Evolutionary conservation across 1,140 invertebrate species (phyloP), one percentile per base, ranked within the genome.

Genomic region (Micrasema longulum): DNA sequence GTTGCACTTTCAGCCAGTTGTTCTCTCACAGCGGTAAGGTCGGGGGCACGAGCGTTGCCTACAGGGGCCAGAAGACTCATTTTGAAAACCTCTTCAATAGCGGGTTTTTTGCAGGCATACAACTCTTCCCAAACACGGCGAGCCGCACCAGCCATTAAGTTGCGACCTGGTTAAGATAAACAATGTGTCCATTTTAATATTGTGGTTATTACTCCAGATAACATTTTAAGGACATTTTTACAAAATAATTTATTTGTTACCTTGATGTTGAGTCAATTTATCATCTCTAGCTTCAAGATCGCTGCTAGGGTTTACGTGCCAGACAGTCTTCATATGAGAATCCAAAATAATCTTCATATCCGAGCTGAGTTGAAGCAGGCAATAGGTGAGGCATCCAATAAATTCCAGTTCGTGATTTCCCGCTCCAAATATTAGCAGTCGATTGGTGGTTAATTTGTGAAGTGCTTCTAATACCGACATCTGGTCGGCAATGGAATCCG

Each of bases 51-150:
- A 22, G 92, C 90, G 73, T 91, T 91, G 35, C 86, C 86, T 12
- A 87, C 80, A 12, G 93, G 90, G 41, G 86, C 77, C 6, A 89
- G 87, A 4, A 97, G 84, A 23, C 91, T 92, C 10, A 95, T 90
- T 85, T 97, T 97, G 79, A 98, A 98, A 47, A 97, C 92, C 79
- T 96, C 94, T 79, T 96, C 93, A 63, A 96, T 95, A 1, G 97
- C 95, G 0, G 95, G 95, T 84, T 99, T 98, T 80, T 99, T 99
- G 77, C 92, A 95, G 1, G 96, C 91, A 79, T 98, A 99, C 6
- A 99, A 82, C 82, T 99, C 97, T 77, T 98, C 96, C 97, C 97
- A 99, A 0, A 99, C 96, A 74, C 96, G 89, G 38, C 91, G 91
- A 0, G 97, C 96, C 12, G 96, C 96, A 11, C 92, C 91, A 1